Conservation (phyloP, 2,113 vertebrate genomes). For the Collichthys lucidus region DNA sequence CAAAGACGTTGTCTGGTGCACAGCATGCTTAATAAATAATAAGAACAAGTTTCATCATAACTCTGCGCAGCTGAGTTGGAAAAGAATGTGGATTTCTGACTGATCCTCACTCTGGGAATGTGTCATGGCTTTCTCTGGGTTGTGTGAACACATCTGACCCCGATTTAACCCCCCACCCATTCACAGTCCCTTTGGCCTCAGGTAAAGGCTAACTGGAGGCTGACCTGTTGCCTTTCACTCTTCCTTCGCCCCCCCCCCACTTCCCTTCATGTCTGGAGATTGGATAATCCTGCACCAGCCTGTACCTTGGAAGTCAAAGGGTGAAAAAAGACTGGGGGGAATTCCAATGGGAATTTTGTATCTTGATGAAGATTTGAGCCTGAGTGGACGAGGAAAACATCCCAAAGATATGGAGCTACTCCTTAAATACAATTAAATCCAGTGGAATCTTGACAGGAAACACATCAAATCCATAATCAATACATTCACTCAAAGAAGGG, state of each 20-base stretch:
- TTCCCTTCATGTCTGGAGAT: conserved; percentile 35
- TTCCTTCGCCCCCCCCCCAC: not conserved
- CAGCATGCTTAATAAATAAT: not conserved
- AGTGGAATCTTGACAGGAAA: not conserved
- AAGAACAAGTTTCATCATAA: not conserved
- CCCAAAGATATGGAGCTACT: not conserved
- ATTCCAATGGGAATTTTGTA: conserved; percentile 62
- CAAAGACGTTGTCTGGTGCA: not conserved
- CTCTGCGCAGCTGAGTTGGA: not conserved
- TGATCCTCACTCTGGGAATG: conserved; percentile 43
- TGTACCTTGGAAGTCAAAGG: conserved; percentile 54
- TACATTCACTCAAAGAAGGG: not conserved
- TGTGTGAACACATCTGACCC: conserved; percentile 63
- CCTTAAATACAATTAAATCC: not conserved
- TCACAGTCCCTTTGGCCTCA: conserved; percentile 54
- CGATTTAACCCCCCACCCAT: conserved; percentile 55
- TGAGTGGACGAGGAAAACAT: not conserved
- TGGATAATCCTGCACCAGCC: conserved; percentile 9
- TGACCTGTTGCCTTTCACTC: conserved; percentile 56
- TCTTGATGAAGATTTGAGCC: conserved; percentile 27
- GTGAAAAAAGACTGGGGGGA: conserved; percentile 45
- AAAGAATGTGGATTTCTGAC: conserved; percentile 31
- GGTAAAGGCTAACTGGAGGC: conserved; percentile 60
- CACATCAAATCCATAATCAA: not conserved
- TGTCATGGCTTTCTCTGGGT: conserved; percentile 40